phyloP scores from a whole-genome alignment of 2,888 invertebrate genomes.

The Acronicta aceris region DNA sequence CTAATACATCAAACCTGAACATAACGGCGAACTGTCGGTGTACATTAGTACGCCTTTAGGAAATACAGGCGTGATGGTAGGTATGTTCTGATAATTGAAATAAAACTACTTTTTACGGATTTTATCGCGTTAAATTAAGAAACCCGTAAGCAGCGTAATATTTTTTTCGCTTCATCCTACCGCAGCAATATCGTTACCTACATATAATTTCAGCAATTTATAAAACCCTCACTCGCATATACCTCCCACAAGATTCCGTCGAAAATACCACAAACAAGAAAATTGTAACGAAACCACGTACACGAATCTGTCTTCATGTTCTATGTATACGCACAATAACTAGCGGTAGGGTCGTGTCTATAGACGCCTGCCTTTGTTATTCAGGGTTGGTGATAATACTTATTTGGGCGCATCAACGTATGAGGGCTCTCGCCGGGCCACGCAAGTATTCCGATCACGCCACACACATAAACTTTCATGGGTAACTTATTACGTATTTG shows the following conservation, averaged over 20 bases:
- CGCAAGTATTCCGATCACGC: conserved; percentile 71
- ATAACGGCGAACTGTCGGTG: too few relatives aligned
- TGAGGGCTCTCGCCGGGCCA: conserved; percentile 42
- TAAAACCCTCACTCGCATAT: background rate
- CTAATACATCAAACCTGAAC: too few relatives aligned
- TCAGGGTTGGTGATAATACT: conserved; percentile 66
- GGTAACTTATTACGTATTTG: conserved; percentile 80
- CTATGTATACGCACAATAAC: conserved; percentile 16
- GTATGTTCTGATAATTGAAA: too few relatives aligned
- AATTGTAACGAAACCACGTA: conserved; percentile 32
- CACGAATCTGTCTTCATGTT: conserved; percentile 38
- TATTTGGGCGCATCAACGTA: conserved; percentile 62
- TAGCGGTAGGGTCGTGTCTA: conserved; percentile 24
- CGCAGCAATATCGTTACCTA: too few relatives aligned
- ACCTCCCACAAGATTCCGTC: background rate
- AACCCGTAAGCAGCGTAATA: too few relatives aligned
- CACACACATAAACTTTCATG: conserved; percentile 75
- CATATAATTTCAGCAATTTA: too few relatives aligned
- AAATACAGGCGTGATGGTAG: too few relatives aligned
- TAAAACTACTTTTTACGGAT: too few relatives aligned
- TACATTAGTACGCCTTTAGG: too few relatives aligned
- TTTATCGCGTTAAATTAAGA: too few relatives aligned
- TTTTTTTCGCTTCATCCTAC: too few relatives aligned
- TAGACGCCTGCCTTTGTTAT: conserved; percentile 59
- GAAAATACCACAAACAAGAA: conserved; percentile 18